A percentile compares a stretch with the other conserved stretches of the same genome.
Conservation (phyloP, 2,888 invertebrate genomes). For the Nomada ferruginata region DNA sequence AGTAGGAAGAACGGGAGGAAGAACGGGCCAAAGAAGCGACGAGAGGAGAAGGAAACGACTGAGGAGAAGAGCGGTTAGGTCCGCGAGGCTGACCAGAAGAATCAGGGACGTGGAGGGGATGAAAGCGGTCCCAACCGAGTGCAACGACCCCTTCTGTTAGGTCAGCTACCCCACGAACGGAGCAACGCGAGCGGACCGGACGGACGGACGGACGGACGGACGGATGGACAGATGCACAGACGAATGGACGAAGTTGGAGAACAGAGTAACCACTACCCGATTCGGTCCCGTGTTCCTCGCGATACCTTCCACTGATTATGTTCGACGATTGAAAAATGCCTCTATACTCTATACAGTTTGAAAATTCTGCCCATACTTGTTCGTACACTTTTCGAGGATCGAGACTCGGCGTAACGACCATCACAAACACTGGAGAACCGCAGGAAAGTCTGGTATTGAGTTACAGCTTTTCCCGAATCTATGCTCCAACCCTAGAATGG, state of each 20-base stretch:
- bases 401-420: neutral
- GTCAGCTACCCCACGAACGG: constrained; percentile 82
- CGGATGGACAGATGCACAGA: constrained; percentile 68
- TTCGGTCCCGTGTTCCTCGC: neutral
- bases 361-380: neutral
- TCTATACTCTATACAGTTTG: no score
- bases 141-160: constrained; percentile 81
- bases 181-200: constrained; percentile 61
- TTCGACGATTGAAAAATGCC: neutral
- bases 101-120: constrained; percentile 75
- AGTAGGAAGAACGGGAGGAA: constrained; percentile 34
- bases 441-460: constrained; percentile 15
- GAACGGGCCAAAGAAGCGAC: constrained; percentile 29
- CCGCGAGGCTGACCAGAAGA: constrained; percentile 74
- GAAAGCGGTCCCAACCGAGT: constrained; percentile 78
- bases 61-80: constrained; percentile 66
- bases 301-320: neutral
- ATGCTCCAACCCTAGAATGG: constrained; percentile 29
- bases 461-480: constrained; percentile 26
- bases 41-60: constrained; percentile 30
- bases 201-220: constrained; percentile 67
- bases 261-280: constrained; percentile 27
- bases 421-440: neutral
- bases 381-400: neutral
- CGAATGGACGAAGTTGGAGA: constrained; percentile 71